These are phyloP conservation scores for Sprattus sprattus DNA, from an alignment of 2,113 vertebrate genomes.

Conservation along the genomic window DNA sequence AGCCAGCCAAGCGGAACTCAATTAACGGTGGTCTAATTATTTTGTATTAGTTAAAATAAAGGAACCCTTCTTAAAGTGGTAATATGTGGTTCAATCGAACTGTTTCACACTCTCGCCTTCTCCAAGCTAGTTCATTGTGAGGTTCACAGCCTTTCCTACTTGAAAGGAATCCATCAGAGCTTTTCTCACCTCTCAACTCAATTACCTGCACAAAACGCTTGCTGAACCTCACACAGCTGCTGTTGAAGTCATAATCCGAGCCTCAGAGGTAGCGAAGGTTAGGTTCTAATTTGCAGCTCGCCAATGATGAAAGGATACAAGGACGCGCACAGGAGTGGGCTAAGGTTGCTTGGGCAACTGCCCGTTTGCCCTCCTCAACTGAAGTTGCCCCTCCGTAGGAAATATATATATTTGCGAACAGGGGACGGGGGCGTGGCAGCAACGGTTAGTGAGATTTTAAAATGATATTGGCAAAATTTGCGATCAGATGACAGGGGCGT, in stretches of 20 bases:
- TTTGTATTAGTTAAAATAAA: background rate
- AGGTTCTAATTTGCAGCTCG: constrained; percentile 5
- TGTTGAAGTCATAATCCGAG: constrained; percentile 31
- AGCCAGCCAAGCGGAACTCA: background rate
- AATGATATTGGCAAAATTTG: too few species aligned
- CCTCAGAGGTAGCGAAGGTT: constrained; percentile 25
- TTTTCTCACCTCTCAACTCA: constrained; percentile 57
- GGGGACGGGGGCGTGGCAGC: too few species aligned
- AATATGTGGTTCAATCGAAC: background rate
- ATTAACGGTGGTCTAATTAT: background rate
- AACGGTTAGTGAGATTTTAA: too few species aligned
- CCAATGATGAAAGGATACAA: constrained; percentile 28
- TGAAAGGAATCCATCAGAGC: constrained; percentile 18
- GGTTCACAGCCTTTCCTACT: background rate
- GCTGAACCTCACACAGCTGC: constrained; percentile 23
- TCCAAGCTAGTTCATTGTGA: background rate
- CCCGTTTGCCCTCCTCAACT: too few species aligned
- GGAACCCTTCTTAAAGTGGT: background rate
- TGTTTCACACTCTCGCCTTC: background rate
- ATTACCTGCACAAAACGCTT: constrained; percentile 47
- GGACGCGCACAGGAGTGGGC: too few species aligned
- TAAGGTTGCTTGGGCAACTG: too few species aligned
- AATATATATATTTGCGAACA: too few species aligned
- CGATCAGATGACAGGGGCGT: too few species aligned
- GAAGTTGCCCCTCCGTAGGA: too few species aligned